A percentile compares a stretch with the other conserved stretches of the same genome.
These are phyloP conservation scores for Drosophila neoperkinsi DNA, from an alignment of 2,888 invertebrate genomes.

Conservation along the genomic window DNA sequence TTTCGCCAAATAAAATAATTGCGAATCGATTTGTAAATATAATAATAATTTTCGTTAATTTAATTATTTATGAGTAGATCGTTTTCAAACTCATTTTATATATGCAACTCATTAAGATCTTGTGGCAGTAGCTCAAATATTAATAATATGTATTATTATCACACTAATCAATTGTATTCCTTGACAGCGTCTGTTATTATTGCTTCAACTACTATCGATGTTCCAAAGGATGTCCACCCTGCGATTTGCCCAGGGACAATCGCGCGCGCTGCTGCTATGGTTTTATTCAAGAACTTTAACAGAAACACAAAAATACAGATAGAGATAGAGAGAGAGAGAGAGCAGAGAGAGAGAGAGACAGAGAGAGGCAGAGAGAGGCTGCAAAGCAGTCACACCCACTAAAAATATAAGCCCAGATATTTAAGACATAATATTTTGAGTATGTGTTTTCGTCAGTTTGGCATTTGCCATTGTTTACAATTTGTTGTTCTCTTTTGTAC, in stretches of 20 bases:
- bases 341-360: not conserved
- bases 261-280: constrained; percentile 92
- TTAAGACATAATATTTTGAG: constrained; percentile 32
- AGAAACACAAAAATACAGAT: not conserved
- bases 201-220: constrained; percentile 95
- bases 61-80: no score
- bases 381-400: not conserved
- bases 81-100: no score
- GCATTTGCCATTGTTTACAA: constrained; percentile 36
- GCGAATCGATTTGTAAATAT: no score
- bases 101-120: no score
- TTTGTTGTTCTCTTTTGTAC: constrained; percentile 16
- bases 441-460: constrained; percentile 37
- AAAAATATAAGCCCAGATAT: constrained; percentile 7
- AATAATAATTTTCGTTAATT: no score
- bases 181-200: constrained; percentile 82
- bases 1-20: no score
- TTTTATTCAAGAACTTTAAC: constrained; percentile 85
- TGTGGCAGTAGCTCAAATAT: not conserved
- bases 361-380: not conserved
- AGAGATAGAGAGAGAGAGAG: not conserved
- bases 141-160: not conserved
- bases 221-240: constrained; percentile 90
- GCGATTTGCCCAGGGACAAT: constrained; percentile 94
- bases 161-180: not conserved